Evolutionary conservation across 2,113 vertebrate species (phyloP).

Genomic region (Grallaria varia): DNA sequence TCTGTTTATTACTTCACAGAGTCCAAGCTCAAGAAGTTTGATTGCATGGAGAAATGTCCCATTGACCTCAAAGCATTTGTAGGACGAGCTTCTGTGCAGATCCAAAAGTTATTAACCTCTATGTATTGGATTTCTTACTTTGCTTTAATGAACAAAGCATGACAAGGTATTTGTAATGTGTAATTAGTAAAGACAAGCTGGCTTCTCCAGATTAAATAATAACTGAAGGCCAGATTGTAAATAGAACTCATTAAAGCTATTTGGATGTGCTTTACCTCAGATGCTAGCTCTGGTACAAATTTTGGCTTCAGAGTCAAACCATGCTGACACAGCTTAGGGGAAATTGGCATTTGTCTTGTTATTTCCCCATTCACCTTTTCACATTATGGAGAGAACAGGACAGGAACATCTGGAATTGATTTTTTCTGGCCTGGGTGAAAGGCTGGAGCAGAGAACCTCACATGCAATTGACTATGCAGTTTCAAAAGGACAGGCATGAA

Average conservation of each 20-base stretch:
- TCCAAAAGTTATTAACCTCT: conserved; percentile 19
- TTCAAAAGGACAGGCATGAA: background rate
- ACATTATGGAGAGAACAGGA: background rate
- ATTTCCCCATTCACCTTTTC: background rate
- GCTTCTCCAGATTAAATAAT: conserved; percentile 21
- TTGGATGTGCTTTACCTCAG: background rate
- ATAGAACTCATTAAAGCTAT: conserved; percentile 2
- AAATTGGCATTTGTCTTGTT: background rate
- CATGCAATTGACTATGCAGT: background rate
- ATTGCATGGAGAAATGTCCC: background rate
- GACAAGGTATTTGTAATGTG: background rate
- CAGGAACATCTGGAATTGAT: background rate
- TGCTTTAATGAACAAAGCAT: background rate
- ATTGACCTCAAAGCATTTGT: background rate
- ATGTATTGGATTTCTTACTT: background rate
- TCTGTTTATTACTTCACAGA: background rate
- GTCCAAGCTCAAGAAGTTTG: background rate
- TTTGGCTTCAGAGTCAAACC: background rate
- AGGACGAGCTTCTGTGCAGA: background rate
- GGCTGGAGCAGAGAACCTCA: background rate
- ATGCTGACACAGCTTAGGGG: background rate
- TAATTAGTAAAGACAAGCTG: conserved; percentile 22
- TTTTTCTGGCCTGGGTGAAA: background rate
- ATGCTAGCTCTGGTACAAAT: background rate
- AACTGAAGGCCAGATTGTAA: background rate